A percentile compares a stretch with the other conserved stretches of the same genome.
Conservation (phyloP, 2,888 invertebrate species). For the Eupithecia centaureata region DNA sequence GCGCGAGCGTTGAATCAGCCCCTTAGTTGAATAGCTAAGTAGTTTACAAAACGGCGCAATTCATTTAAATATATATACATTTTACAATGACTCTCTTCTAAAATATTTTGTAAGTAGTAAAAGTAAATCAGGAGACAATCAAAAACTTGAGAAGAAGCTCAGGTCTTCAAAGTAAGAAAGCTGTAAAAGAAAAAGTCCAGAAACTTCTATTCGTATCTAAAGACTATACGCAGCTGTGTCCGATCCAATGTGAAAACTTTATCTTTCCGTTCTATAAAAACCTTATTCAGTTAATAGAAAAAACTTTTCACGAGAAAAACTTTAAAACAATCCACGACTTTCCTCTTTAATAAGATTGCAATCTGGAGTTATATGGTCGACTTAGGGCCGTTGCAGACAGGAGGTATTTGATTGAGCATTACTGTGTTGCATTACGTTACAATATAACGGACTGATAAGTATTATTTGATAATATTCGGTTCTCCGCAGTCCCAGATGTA, state of each 20-base stretch:
- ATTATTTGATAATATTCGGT: no score
- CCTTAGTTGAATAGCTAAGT: not conserved
- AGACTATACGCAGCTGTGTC: conserved; percentile 19
- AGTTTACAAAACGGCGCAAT: not conserved
- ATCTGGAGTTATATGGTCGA: conserved; percentile 18
- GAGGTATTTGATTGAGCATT: no score
- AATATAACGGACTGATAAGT: no score
- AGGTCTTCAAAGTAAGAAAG: conserved; percentile 10
- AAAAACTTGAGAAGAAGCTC: not conserved
- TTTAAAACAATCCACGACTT: conserved; percentile 26
- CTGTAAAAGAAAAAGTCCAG: conserved; percentile 14
- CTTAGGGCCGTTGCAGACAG: not conserved
- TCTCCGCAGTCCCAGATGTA: no score
- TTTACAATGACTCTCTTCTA: no score
- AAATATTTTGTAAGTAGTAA: not conserved
- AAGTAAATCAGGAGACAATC: not conserved
- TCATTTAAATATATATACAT: no score
- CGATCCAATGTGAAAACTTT: conserved; percentile 24
- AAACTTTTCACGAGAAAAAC: conserved; percentile 28
- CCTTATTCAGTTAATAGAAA: conserved; percentile 35
- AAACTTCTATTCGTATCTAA: conserved; percentile 11
- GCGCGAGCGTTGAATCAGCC: not conserved
- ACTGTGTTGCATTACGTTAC: no score
- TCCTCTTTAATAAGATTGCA: conserved; percentile 24
- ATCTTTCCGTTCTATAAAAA: conserved; percentile 31